These are phyloP conservation scores for Cepaea nemoralis DNA, from an alignment of 1,140 invertebrate species.

Conservation along the genomic window DNA sequence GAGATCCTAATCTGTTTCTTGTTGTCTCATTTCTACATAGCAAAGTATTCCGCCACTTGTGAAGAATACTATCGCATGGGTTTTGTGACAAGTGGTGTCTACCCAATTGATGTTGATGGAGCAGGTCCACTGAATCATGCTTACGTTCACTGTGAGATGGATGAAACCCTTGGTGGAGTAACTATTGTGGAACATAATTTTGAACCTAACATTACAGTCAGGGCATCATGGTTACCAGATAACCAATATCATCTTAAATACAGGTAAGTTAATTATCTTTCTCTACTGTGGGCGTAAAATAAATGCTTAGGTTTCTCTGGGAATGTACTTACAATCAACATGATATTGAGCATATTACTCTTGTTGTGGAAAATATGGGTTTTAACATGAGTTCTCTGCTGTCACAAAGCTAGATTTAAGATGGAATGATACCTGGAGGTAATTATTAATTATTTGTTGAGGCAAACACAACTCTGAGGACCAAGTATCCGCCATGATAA, in stretches of 20 bases:
- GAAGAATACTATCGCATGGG: conserved; percentile 88
- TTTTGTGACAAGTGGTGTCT: conserved; percentile 88
- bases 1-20: too few species aligned
- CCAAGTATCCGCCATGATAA: too few species aligned
- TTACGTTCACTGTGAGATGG: conserved; percentile 90
- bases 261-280: conserved; percentile 50
- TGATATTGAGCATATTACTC: too few species aligned
- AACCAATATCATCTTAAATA: conserved; percentile 58
- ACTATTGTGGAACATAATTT: conserved; percentile 94
- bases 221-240: conserved; percentile 50
- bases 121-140: conserved; percentile 91
- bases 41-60: conserved; percentile 89
- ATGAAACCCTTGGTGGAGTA: conserved; percentile 84
- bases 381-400: too few species aligned
- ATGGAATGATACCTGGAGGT: too few species aligned
- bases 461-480: too few species aligned
- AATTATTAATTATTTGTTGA: too few species aligned
- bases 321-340: too few species aligned
- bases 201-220: conserved; percentile 70
- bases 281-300: too few species aligned
- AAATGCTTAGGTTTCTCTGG: too few species aligned
- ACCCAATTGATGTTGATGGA: conserved; percentile 91
- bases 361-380: too few species aligned
- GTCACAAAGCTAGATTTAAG: too few species aligned
- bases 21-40: conserved; percentile 68